These are phyloP conservation scores for Yponomeuta evonymella DNA, from an alignment of 2,888 invertebrate species.

Conservation along the genomic window DNA sequence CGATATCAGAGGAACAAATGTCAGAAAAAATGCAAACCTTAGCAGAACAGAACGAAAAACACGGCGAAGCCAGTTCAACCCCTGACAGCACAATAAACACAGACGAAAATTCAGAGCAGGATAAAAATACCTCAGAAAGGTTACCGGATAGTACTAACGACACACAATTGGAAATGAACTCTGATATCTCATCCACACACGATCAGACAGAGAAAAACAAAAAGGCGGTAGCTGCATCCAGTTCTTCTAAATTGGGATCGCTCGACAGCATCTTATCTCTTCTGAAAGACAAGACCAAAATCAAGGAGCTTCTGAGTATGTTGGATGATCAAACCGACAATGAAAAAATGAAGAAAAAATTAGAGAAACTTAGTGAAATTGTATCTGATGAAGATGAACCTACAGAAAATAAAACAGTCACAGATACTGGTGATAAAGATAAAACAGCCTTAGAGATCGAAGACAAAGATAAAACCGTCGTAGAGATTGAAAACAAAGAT, in stretches of 20 bases:
- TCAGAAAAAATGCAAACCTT: conserved; percentile 16
- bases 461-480: background rate
- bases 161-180: conserved; percentile 38
- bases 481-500: background rate
- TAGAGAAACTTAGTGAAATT: conserved; percentile 74
- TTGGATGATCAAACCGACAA: conserved; percentile 60
- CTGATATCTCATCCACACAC: conserved; percentile 46
- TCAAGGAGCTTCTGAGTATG: conserved; percentile 62
- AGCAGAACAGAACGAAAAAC: conserved; percentile 23
- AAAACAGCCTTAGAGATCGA: background rate
- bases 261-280: conserved; percentile 53
- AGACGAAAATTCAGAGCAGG: conserved; percentile 25
- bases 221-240: conserved; percentile 29
- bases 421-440: background rate
- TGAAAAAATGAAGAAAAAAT: conserved; percentile 74
- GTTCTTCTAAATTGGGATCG: conserved; percentile 33
- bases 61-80: conserved; percentile 31
- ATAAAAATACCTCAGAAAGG: conserved; percentile 25
- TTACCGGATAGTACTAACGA: conserved; percentile 51
- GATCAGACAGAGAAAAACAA: conserved; percentile 31
- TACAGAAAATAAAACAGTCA: conserved; percentile 25
- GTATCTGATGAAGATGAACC: conserved; percentile 67
- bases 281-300: conserved; percentile 65
- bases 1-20: conserved; percentile 29
- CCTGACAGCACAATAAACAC: conserved; percentile 58